Conservation (phyloP, 2,888 invertebrate genomes). For the Pyrocoelia pectoralis region DNA sequence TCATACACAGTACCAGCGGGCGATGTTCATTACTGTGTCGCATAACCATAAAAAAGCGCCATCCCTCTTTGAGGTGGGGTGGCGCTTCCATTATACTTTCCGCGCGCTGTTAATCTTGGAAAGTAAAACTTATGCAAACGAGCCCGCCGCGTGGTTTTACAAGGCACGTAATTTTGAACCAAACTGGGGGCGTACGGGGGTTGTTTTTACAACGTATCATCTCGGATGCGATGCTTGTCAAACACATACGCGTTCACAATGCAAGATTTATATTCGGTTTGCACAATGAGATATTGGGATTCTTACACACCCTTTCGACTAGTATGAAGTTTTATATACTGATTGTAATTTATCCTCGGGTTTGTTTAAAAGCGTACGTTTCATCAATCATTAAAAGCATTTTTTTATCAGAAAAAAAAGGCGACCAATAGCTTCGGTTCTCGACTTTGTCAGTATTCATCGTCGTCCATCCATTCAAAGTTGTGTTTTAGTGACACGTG, state of each 20-base stretch:
- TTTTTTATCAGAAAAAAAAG: conserved; percentile 1
- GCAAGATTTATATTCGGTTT: conserved; percentile 53
- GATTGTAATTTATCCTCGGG: not conserved
- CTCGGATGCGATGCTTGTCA: conserved; percentile 53
- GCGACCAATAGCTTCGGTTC: conserved; percentile 3
- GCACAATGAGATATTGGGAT: conserved; percentile 46
- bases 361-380: not conserved
- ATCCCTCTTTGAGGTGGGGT: conserved; percentile 35
- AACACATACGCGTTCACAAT: conserved; percentile 52
- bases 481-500: conserved; percentile 38
- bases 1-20: conserved; percentile 52
- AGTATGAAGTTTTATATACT: conserved; percentile 9
- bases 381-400: conserved; percentile 6
- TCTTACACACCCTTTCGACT: conserved; percentile 9
- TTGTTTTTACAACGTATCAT: conserved; percentile 53
- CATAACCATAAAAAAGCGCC: conserved; percentile 57
- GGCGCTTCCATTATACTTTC: conserved; percentile 59
- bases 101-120: conserved; percentile 60
- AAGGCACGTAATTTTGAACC: conserved; percentile 58
- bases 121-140: conserved; percentile 62
- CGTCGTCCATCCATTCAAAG: conserved; percentile 31
- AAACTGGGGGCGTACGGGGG: conserved; percentile 38
- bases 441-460: conserved; percentile 24
- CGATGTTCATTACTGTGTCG: conserved; percentile 56
- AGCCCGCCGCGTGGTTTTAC: conserved; percentile 60